phyloP scores from a whole-genome alignment of 2,797 vertebrate genomes.

The Clarias laeviceps region DNA sequence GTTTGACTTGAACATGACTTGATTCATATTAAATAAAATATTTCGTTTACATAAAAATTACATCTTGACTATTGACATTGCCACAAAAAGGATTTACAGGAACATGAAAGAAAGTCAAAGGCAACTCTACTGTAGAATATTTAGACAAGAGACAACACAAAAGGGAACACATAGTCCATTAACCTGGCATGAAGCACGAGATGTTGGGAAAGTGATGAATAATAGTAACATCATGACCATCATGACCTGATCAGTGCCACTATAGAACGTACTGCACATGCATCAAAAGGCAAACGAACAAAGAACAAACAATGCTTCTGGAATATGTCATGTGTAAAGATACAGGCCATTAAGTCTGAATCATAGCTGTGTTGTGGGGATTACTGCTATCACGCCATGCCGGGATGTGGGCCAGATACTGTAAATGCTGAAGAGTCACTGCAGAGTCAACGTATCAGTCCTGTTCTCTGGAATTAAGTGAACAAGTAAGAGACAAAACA shows the following conservation, averaged over 20 bases:
- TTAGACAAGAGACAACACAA: too few relatives aligned
- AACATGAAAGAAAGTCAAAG: too few relatives aligned
- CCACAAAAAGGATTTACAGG: too few relatives aligned
- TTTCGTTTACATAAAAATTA: too few relatives aligned
- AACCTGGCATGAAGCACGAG: too few relatives aligned
- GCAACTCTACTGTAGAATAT: too few relatives aligned
- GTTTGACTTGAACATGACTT: too few relatives aligned
- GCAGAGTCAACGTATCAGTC: background rate
- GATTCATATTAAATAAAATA: too few relatives aligned
- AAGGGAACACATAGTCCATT: too few relatives aligned
- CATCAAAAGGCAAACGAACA: too few relatives aligned
- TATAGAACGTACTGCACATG: background rate
- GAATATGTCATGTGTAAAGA: background rate
- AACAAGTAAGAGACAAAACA: background rate
- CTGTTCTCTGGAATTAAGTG: background rate
- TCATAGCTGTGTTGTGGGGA: background rate
- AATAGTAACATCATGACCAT: background rate
- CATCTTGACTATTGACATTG: too few relatives aligned
- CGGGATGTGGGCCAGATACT: background rate
- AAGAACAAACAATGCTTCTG: background rate
- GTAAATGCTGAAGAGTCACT: background rate
- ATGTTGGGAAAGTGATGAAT: background rate
- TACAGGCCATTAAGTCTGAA: background rate
- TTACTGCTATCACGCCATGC: background rate
- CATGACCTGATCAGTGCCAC: background rate